Evolutionary conservation across 53 echinoderm and acorn worm genomes (phyloP).

Genomic region (Pentamera pediparva): DNA sequence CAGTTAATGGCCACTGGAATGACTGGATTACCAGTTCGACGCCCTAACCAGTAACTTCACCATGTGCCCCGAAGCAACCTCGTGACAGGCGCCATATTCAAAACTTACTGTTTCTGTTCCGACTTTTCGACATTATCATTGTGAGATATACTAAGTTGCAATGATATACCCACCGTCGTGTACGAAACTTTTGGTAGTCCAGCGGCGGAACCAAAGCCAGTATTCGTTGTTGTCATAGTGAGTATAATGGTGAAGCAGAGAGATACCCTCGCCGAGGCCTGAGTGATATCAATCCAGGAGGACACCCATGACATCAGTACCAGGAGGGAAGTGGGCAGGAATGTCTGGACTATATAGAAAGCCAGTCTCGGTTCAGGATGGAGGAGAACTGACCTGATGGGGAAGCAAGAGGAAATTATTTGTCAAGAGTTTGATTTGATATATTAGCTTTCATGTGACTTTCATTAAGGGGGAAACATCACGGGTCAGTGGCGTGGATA

Average conservation of each 20-base stretch:
- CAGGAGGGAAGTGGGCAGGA: constrained; percentile 75
- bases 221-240: constrained; percentile 85
- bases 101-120: too few relatives aligned
- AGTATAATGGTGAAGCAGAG: constrained; percentile 82
- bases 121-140: too few relatives aligned
- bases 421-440: too few relatives aligned
- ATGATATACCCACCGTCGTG: constrained; percentile 50
- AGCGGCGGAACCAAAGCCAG: constrained; percentile 74
- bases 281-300: constrained; percentile 90
- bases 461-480: too few relatives aligned
- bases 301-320: constrained; percentile 90
- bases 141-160: not conserved
- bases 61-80: too few relatives aligned
- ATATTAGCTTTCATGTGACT: too few relatives aligned
- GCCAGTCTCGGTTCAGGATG: constrained; percentile 68
- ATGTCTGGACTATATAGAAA: constrained; percentile 85
- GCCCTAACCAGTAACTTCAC: too few relatives aligned
- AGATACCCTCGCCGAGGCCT: constrained; percentile 78
- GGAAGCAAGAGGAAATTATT: not conserved
- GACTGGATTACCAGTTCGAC: too few relatives aligned
- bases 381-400: constrained; percentile 64
- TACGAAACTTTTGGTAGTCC: constrained; percentile 85
- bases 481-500: too few relatives aligned
- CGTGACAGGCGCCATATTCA: too few relatives aligned
- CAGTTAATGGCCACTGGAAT: too few relatives aligned